These are phyloP conservation scores for Sanderia malayensis DNA, from an alignment of 30 jellyfish, hydroid and myxozoan species.

Conservation along the genomic window DNA sequence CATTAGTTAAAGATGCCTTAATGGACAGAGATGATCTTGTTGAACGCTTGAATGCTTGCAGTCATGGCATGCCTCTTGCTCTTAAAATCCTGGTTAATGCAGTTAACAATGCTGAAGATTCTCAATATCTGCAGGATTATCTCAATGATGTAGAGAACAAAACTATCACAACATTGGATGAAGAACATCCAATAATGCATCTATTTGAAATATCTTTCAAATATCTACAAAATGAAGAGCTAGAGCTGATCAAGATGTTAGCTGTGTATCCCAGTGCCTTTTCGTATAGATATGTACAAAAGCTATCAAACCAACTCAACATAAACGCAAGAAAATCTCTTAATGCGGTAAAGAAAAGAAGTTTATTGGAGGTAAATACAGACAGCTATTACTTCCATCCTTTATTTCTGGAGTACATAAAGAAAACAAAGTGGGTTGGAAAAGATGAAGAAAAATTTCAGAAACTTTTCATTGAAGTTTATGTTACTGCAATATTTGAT, in stretches of 20 bases:
- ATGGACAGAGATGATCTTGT: not conserved
- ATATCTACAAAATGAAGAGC: not conserved
- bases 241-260: slow-evolving; percentile 3
- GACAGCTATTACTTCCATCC: slow-evolving; percentile 15
- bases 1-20: not conserved
- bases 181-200: slow-evolving; percentile 13
- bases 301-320: not conserved
- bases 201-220: slow-evolving; percentile 1
- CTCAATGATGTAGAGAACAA: not conserved
- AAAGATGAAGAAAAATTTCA: not conserved
- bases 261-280: slow-evolving; percentile 42
- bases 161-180: not conserved
- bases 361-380: not conserved
- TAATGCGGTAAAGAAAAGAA: not conserved
- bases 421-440: slow-evolving; percentile 3
- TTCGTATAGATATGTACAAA: slow-evolving; percentile 7
- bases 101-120: slow-evolving; percentile 5
- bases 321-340: slow-evolving; percentile 8
- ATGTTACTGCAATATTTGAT: not conserved
- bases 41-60: not conserved
- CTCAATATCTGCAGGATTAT: not conserved
- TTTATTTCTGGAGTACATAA: slow-evolving; percentile 14
- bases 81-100: not conserved
- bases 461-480: not conserved
- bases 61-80: slow-evolving; percentile 17